phyloP scores from a whole-genome alignment of 2,113 vertebrate genomes.

The Elachura formosa region DNA sequence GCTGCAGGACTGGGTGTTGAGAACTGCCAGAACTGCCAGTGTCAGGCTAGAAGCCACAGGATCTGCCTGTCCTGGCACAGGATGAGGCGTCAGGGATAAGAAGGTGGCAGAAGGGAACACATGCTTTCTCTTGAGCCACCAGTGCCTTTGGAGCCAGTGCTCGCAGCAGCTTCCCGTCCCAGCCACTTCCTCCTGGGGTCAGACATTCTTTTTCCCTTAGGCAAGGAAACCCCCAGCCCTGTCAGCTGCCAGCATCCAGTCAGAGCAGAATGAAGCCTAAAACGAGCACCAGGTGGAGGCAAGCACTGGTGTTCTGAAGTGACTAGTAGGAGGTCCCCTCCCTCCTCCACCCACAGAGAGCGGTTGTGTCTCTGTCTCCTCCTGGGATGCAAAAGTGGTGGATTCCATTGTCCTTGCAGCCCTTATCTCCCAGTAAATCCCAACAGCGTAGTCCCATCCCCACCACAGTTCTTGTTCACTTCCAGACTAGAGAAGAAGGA shows the following conservation, averaged over 20 bases:
- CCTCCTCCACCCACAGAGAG: neutral
- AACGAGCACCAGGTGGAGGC: neutral
- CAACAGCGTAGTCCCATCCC: accelerated
- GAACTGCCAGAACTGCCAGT: too few relatives aligned
- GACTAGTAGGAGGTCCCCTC: neutral
- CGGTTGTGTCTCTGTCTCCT: neutral
- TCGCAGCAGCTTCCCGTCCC: neutral
- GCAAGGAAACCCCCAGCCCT: neutral
- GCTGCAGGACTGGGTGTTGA: neutral
- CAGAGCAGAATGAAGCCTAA: neutral
- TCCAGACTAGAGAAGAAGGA: neutral
- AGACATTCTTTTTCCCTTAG: neutral
- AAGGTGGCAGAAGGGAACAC: neutral
- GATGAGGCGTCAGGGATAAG: accelerated
- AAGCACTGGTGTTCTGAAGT: neutral
- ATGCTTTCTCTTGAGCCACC: neutral
- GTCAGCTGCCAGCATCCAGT: accelerated
- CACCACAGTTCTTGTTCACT: neutral
- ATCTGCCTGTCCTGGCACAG: neutral
- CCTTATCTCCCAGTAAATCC: neutral
- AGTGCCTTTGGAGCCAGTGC: neutral
- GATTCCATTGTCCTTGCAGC: neutral
- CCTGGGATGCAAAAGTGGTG: neutral
- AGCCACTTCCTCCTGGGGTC: accelerated
- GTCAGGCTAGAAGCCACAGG: neutral